Conservation (phyloP, 23 tunicate species). For the Clavelina lepadiformis region DNA sequence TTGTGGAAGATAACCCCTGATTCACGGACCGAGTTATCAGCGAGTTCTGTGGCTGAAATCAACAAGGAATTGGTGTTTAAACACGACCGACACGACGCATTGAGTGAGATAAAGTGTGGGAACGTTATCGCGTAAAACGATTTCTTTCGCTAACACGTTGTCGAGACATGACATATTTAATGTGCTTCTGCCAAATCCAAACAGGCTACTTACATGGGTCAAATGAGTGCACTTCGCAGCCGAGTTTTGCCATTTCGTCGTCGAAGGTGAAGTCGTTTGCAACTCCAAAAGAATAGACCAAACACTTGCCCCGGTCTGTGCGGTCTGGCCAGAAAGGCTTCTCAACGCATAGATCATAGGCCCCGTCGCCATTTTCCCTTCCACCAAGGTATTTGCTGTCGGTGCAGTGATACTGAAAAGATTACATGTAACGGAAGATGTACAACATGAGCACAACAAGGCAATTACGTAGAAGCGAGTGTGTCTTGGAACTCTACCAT, state of each 20-base stretch:
- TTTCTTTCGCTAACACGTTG: background rate
- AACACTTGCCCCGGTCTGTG: slow-evolving; percentile 11
- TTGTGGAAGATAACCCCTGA: slow-evolving; percentile 53
- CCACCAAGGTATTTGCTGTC: slow-evolving; percentile 27
- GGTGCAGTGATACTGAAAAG: slow-evolving; percentile 40
- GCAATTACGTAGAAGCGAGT: no score
- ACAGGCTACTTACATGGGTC: slow-evolving; percentile 41
- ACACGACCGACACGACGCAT: no score
- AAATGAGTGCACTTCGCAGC: slow-evolving; percentile 65
- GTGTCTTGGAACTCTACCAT: no score
- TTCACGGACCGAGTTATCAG: slow-evolving; percentile 34
- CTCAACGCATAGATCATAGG: slow-evolving; percentile 34
- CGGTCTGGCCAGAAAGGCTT: slow-evolving; percentile 22
- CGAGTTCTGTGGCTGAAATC: slow-evolving; percentile 22
- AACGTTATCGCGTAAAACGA: no score
- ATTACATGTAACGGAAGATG: no score
- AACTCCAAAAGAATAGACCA: slow-evolving; percentile 57
- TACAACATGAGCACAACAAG: no score
- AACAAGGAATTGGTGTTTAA: no score
- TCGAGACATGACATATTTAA: background rate
- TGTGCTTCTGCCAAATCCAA: background rate
- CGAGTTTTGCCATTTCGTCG: slow-evolving; percentile 47
- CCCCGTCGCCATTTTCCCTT: slow-evolving; percentile 18
- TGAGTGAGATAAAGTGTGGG: no score
- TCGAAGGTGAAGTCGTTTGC: slow-evolving; percentile 47